Evolutionary conservation across 2,888 invertebrate species (phyloP), one percentile per base, ranked within the genome.

Genomic region (Myathropa florea): DNA sequence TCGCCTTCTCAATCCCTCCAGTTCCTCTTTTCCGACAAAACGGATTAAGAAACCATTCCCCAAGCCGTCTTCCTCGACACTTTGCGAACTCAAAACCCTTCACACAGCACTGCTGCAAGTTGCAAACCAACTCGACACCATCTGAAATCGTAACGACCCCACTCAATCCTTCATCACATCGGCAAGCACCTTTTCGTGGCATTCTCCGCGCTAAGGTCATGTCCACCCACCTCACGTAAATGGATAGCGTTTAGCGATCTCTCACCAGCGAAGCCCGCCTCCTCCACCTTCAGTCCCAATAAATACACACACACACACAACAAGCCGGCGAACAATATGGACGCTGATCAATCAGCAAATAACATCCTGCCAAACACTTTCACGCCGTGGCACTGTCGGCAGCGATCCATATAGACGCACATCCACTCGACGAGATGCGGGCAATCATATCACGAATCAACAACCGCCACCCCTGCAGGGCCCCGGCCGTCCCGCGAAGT

Each of bases 281-380:
- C 4, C 23, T 46, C 36, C 28, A 78, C 55, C 64, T 14, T 36
- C 12, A 60, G 65, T 65, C 70, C 73, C 83, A 83, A 83, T 83
- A 86, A 83, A 83, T 86, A 46, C 7, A 46, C 46, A 4, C 2
- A 1, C 33, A 2, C 9, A 46, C 46, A 46, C 46, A 46, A 18
- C 78, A 70, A 86, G 60, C 86, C 86, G 83, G 55, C 78, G n/a
- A 83, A 61, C 55, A 71, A 39, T 39, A n/a, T 18, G 46, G 18
- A 18, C 46, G 65, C 83, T 86, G 86, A 86, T 86, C 86, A 83
- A 83, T 86, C 86, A 82, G 86, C 71, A 86, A 86, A 86, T 86
- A 86, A 83, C 73, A 86, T 67, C 71, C 82, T 70, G 78, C 73
- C 77, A 67, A 83, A 86, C 86, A 86, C 83, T 86, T 86, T 86